These are phyloP conservation scores for Tragelaphus buxtoni DNA, from an alignment of 2,113 vertebrate genomes.

Conservation along the genomic window DNA sequence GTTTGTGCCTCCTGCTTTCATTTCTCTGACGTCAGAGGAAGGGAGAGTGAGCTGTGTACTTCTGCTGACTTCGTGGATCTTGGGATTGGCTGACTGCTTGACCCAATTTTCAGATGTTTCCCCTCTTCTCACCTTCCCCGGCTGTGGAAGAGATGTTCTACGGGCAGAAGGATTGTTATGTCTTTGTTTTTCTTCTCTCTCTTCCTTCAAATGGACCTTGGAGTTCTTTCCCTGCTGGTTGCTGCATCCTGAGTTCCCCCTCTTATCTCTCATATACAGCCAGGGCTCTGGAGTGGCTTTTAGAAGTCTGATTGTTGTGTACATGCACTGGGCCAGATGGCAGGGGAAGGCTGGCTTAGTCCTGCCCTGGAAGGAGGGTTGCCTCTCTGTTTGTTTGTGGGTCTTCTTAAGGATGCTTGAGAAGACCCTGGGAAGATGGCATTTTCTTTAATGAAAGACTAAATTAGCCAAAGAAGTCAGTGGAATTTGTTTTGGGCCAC, in stretches of 20 bases:
- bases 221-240: background rate
- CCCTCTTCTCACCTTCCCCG: background rate
- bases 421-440: background rate
- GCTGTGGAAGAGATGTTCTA: background rate
- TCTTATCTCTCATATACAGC: background rate
- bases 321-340: background rate
- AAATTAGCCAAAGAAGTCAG: background rate
- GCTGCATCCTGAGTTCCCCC: background rate
- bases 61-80: background rate
- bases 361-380: background rate
- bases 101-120: background rate
- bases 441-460: background rate
- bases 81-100: background rate
- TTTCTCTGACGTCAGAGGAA: background rate
- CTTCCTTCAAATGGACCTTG: background rate
- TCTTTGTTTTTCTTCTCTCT: constrained; percentile 13
- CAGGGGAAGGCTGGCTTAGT: background rate
- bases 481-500: background rate
- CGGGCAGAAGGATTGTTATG: background rate
- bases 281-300: background rate
- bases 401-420: constrained; percentile 28
- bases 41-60: background rate
- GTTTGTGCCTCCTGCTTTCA: constrained; percentile 9
- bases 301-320: background rate
- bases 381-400: background rate